Conservation (phyloP, 1,140 invertebrate species). For the Hylaeus anthracinus region DNA sequence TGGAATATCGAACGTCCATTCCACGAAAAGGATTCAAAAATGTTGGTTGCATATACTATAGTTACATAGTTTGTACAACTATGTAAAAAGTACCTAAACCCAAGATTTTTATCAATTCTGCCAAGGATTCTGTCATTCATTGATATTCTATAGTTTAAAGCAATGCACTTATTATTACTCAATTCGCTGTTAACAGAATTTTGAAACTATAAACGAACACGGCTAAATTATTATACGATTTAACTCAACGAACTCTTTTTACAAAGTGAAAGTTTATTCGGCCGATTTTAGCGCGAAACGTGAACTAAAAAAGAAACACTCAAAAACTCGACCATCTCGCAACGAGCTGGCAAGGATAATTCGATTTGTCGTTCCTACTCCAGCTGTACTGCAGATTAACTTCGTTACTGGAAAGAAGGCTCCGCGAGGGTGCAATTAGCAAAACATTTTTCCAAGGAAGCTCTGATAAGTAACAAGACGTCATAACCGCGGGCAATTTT, state of each 20-base stretch:
- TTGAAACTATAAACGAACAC: too few relatives aligned
- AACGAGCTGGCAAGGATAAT: slow-evolving; percentile 54
- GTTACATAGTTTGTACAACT: too few relatives aligned
- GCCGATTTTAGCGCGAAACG: slow-evolving; percentile 4
- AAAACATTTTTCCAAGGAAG: slow-evolving; percentile 48
- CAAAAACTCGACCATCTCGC: slow-evolving; percentile 22
- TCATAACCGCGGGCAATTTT: slow-evolving; percentile 29
- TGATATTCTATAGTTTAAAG: too few relatives aligned
- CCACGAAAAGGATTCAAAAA: too few relatives aligned
- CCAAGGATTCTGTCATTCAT: too few relatives aligned
- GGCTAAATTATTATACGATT: background rate
- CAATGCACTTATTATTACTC: too few relatives aligned
- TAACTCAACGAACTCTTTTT: background rate
- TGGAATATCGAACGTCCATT: too few relatives aligned
- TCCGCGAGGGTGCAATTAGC: slow-evolving; percentile 55
- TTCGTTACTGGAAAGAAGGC: slow-evolving; percentile 55
- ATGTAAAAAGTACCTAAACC: too few relatives aligned
- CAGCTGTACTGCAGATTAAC: slow-evolving; percentile 58
- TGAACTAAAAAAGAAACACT: slow-evolving; percentile 38
- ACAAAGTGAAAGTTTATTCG: background rate
- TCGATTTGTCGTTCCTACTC: slow-evolving; percentile 45
- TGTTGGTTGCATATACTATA: too few relatives aligned
- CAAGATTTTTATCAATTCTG: too few relatives aligned
- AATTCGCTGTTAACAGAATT: too few relatives aligned
- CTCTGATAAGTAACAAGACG: slow-evolving; percentile 29